phyloP scores from a whole-genome alignment of 1,140 invertebrate species.

The Eciton burchellii region DNA sequence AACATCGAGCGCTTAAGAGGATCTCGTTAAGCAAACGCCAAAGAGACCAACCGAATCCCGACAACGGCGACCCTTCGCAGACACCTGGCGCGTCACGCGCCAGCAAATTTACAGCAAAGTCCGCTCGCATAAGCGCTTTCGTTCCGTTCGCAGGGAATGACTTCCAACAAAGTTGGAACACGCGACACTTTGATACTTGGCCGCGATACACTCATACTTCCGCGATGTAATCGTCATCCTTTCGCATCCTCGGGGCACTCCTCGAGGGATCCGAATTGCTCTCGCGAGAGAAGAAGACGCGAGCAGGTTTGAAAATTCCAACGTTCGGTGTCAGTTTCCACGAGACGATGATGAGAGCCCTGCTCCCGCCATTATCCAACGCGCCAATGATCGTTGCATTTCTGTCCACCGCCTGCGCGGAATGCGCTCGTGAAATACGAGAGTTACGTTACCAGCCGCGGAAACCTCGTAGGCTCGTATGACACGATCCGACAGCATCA shows the following conservation, averaged over 20 bases:
- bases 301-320: neutral
- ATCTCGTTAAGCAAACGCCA: slow-evolving; percentile 82
- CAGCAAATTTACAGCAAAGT: slow-evolving; percentile 51
- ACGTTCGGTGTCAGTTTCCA: neutral
- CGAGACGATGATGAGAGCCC: neutral
- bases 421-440: slow-evolving; percentile 81
- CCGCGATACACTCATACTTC: too few species aligned
- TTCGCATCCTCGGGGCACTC: too few species aligned
- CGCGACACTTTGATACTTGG: too few species aligned
- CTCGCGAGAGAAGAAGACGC: neutral
- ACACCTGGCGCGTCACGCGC: slow-evolving; percentile 38
- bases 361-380: slow-evolving; percentile 59
- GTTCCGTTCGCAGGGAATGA: too few species aligned
- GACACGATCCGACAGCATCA: slow-evolving; percentile 82
- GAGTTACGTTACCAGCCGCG: slow-evolving; percentile 76
- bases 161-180: too few species aligned
- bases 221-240: too few species aligned
- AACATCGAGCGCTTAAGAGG: slow-evolving; percentile 78
- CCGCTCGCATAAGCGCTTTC: slow-evolving; percentile 41
- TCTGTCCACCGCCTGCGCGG: slow-evolving; percentile 76
- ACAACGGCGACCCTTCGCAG: slow-evolving; percentile 76
- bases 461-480: slow-evolving; percentile 80
- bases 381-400: slow-evolving; percentile 62
- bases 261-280: slow-evolving; percentile 25
- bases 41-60: slow-evolving; percentile 81